Conservation (phyloP, 2,888 invertebrate species). For the Balanococcus diminutus region DNA sequence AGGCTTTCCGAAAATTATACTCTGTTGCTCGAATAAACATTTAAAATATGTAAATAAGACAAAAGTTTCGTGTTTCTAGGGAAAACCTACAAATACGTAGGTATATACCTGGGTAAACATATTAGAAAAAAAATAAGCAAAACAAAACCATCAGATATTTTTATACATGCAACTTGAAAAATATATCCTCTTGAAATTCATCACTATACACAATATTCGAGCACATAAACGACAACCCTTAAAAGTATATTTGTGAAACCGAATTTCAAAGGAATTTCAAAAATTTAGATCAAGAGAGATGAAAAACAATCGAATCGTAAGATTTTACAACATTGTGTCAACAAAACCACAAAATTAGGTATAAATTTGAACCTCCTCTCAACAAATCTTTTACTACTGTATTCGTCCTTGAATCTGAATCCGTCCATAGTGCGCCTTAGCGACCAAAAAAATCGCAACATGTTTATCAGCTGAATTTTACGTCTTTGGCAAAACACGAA, state of each 20-base stretch:
- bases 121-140: neutral
- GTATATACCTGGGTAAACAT: neutral
- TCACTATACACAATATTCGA: neutral
- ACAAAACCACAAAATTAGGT: too few species aligned
- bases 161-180: neutral
- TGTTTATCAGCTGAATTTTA: neutral
- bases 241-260: neutral
- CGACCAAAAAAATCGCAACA: neutral
- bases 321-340: neutral
- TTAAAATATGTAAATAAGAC: neutral
- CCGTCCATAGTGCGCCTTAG: neutral
- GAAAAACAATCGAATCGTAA: neutral
- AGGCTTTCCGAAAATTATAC: neutral
- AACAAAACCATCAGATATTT: neutral
- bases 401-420: neutral
- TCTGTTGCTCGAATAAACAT: neutral
- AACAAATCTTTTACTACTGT: neutral
- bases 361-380: neutral
- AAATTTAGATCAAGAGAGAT: neutral
- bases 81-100: neutral
- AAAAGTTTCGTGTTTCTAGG: neutral
- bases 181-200: too few species aligned
- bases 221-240: neutral
- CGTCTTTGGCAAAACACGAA: constrained; percentile 1
- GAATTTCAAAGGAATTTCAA: neutral